Evolutionary conservation across 2,113 vertebrate species (phyloP).

Genomic region (Elanoides forficatus): DNA sequence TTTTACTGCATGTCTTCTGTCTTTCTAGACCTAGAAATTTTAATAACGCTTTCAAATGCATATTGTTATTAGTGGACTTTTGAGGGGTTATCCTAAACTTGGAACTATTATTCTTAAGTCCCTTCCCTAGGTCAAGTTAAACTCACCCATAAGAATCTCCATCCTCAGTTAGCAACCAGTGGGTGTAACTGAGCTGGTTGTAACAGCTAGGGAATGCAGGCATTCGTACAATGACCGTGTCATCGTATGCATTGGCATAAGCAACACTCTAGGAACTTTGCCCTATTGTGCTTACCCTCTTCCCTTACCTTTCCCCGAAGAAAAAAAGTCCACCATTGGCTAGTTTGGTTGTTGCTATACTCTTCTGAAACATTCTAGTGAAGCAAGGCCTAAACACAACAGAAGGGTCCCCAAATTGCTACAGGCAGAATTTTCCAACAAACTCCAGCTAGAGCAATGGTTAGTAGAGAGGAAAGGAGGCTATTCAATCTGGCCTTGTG

Average conservation of each 20-base stretch:
- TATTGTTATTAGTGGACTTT: not conserved
- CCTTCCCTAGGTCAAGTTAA: not conserved
- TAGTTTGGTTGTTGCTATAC: not conserved
- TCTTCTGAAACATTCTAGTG: not conserved
- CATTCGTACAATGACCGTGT: not conserved
- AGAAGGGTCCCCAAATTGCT: not conserved
- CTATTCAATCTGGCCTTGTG: not conserved
- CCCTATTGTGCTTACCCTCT: not conserved
- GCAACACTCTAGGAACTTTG: not conserved
- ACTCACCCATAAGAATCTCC: not conserved
- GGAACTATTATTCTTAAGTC: not conserved
- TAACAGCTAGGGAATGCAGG: not conserved
- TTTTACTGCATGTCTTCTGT: not conserved
- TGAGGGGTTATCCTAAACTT: not conserved
- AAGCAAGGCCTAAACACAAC: not conserved
- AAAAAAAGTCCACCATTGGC: not conserved
- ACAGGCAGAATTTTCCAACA: not conserved
- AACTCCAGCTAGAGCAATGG: not conserved
- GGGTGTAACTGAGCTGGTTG: not conserved
- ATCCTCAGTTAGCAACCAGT: not conserved
- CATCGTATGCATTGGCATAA: not conserved
- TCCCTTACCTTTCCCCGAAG: not conserved
- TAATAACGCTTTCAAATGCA: not conserved
- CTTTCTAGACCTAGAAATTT: not conserved
- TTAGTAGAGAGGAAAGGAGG: not conserved